Conservation (phyloP, 2,888 invertebrate genomes). For the Hartigia nigra region DNA sequence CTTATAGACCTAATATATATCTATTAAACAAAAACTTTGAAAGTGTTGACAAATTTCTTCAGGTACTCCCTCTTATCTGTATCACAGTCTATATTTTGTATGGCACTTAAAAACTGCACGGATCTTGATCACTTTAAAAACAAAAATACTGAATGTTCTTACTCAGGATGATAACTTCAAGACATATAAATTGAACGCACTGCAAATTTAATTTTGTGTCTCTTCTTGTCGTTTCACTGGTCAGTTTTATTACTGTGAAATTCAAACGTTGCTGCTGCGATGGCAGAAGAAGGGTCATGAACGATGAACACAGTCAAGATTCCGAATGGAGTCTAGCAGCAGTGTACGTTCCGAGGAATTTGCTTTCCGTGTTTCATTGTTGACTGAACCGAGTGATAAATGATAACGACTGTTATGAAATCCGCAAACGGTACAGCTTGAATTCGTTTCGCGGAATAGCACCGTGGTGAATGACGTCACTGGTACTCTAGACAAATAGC, state of each 20-base stretch:
- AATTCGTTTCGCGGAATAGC: not conserved
- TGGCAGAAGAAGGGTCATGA: not conserved
- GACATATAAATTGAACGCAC: not conserved
- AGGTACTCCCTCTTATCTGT: not conserved
- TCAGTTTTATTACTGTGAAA: not conserved
- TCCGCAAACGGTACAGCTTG: not conserved
- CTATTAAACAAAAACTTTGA: not conserved
- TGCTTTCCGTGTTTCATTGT: not conserved
- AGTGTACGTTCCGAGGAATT: not conserved
- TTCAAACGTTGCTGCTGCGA: not conserved
- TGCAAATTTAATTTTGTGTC: not conserved
- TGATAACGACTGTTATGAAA: not conserved
- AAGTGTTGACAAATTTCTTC: not conserved
- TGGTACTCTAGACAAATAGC: not conserved
- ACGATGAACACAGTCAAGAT: not conserved
- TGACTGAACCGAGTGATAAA: conserved; percentile 7
- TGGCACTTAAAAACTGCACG: not conserved
- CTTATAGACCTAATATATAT: not conserved
- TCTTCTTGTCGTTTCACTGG: not conserved
- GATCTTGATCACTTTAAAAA: not conserved
- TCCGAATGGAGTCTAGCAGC: not conserved
- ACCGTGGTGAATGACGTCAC: not conserved
- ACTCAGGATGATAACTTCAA: not conserved
- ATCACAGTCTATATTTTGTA: not conserved
- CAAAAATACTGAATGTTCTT: not conserved